A percentile compares a stretch with the other conserved stretches of the same genome.
Conservation (phyloP, 1,140 invertebrate species). For the Drosophila triauraria region DNA sequence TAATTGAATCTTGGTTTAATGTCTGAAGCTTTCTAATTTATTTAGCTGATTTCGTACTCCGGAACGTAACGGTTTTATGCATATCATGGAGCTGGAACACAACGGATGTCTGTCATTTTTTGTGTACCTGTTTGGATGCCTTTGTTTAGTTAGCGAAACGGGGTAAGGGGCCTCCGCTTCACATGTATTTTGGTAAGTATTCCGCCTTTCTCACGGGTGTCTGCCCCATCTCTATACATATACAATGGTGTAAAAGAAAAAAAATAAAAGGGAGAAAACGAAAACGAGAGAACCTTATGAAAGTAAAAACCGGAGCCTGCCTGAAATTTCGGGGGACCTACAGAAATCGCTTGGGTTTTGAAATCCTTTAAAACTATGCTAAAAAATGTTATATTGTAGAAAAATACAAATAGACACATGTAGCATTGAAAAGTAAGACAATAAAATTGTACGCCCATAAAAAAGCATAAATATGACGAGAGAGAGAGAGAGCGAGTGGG, state of each 20-base stretch:
- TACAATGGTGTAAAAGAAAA: background rate
- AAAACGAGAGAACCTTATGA: too few relatives aligned
- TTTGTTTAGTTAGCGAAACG: conserved; percentile 11
- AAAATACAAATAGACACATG: too few relatives aligned
- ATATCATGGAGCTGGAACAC: conserved; percentile 3
- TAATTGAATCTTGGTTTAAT: background rate
- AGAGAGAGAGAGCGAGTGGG: too few relatives aligned
- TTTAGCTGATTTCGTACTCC: background rate
- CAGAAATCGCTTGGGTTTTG: too few relatives aligned
- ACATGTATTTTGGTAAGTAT: conserved; percentile 7
- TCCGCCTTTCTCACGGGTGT: background rate
- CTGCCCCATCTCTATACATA: too few relatives aligned
- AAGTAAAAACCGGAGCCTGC: background rate
- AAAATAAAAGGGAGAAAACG: background rate
- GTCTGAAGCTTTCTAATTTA: too few relatives aligned
- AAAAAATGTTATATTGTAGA: too few relatives aligned
- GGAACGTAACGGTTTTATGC: background rate
- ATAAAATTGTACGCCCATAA: too few relatives aligned
- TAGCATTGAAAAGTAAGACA: too few relatives aligned
- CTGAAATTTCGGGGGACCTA: background rate
- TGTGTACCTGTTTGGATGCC: conserved; percentile 16
- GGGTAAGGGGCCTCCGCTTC: background rate
- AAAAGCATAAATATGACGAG: too few relatives aligned
- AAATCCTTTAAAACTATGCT: too few relatives aligned
- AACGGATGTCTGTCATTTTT: conserved; percentile 22